Evolutionary conservation across 2,113 vertebrate species (phyloP).

Genomic region (Prunella himalayana): DNA sequence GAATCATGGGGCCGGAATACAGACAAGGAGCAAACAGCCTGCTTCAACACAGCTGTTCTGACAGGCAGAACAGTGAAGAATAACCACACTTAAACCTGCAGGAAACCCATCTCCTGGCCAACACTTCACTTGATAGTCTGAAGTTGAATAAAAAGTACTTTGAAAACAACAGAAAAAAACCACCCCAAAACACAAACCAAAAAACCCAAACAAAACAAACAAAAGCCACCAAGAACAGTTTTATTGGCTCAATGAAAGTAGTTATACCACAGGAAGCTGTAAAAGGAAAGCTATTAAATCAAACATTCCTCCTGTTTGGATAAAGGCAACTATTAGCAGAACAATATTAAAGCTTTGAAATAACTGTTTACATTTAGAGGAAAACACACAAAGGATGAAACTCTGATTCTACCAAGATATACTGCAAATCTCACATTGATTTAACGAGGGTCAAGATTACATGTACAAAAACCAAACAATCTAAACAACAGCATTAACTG

Average conservation of each 20-base stretch:
- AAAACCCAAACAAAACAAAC: background rate
- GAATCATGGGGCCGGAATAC: background rate
- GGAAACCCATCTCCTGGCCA: background rate
- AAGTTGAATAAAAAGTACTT: background rate
- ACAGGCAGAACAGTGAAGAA: background rate
- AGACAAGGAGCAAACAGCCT: background rate
- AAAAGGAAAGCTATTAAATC: background rate
- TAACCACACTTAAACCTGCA: background rate
- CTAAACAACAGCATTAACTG: background rate
- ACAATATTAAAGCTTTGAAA: background rate
- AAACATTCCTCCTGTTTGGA: background rate
- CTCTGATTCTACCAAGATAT: background rate
- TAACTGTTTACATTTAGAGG: background rate
- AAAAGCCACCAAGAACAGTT: background rate
- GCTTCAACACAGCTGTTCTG: background rate
- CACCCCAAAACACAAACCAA: background rate
- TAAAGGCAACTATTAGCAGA: background rate
- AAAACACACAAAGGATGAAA: background rate
- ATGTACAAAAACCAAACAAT: background rate
- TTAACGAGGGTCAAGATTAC: background rate
- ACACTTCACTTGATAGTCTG: background rate
- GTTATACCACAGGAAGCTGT: background rate
- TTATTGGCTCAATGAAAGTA: background rate
- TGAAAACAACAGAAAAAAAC: background rate
- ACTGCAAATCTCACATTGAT: background rate